These are phyloP conservation scores for Columba livia DNA, from an alignment of 2,113 vertebrate species.

Conservation along the genomic window DNA sequence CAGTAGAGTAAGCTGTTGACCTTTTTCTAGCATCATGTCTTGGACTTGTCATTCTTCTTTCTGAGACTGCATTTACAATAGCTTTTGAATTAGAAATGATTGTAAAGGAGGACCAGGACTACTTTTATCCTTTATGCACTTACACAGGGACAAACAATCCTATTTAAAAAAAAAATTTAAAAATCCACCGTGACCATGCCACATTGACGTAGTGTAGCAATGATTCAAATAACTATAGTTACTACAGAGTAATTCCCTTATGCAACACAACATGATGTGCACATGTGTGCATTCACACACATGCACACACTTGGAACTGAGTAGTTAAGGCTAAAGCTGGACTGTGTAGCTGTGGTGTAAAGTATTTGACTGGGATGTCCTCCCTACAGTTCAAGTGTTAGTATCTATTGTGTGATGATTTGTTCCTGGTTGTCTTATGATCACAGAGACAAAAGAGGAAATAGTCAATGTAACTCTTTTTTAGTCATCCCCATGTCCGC, in stretches of 20 bases:
- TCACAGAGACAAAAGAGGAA: not conserved
- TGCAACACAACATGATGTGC: accelerated
- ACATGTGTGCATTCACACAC: accelerated
- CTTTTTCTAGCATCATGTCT: slow-evolving; percentile 2
- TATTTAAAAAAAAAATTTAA: not conserved
- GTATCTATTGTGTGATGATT: not conserved
- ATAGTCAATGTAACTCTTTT: not conserved
- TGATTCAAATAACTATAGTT: not conserved
- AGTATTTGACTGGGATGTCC: not conserved
- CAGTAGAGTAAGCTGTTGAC: slow-evolving; percentile 41
- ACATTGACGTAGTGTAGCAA: not conserved
- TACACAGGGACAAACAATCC: not conserved
- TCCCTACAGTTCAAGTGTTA: not conserved
- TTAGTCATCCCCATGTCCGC: not conserved
- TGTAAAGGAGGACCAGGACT: not conserved
- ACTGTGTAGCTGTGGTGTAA: not conserved
- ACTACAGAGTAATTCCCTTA: not conserved
- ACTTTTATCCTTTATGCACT: slow-evolving; percentile 3
- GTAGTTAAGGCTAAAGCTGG: not conserved
- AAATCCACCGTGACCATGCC: not conserved
- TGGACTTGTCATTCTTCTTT: slow-evolving; percentile 51
- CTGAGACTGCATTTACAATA: slow-evolving; percentile 1
- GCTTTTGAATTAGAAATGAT: slow-evolving; percentile 45
- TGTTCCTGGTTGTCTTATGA: not conserved
- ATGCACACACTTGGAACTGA: not conserved